These are phyloP conservation scores for Lepus europaeus DNA, from an alignment of 2,113 vertebrate species.

Conservation along the genomic window DNA sequence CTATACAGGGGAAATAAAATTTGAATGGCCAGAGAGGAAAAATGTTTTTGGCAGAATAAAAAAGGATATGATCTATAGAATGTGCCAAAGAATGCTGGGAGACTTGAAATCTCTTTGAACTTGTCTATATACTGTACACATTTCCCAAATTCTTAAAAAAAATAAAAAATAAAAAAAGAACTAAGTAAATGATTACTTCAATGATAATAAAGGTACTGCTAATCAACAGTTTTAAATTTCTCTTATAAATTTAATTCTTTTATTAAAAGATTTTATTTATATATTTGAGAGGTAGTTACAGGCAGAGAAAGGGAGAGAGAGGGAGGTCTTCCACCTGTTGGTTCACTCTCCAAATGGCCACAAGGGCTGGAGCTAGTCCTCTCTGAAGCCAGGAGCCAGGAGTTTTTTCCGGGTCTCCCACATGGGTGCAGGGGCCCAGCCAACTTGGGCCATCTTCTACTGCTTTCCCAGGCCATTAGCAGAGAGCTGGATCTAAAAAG, in stretches of 20 bases:
- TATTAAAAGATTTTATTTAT: too few species aligned
- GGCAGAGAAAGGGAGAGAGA: too few species aligned
- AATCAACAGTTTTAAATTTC: background rate
- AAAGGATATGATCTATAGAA: slow-evolving; percentile 46
- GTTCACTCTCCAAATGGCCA: too few species aligned
- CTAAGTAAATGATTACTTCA: background rate
- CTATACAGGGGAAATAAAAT: slow-evolving; percentile 54
- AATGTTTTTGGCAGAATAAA: slow-evolving; percentile 57
- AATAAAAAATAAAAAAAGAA: slow-evolving; percentile 31
- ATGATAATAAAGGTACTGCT: background rate
- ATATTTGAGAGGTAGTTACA: too few species aligned
- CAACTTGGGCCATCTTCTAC: too few species aligned
- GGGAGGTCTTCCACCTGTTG: too few species aligned
- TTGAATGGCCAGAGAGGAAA: slow-evolving; percentile 20
- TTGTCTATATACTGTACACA: slow-evolving; percentile 54
- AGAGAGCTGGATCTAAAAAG: too few species aligned
- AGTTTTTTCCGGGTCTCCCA: too few species aligned
- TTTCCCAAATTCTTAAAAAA: slow-evolving; percentile 43
- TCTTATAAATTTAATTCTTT: background rate
- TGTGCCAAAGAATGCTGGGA: slow-evolving; percentile 49
- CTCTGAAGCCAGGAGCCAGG: too few species aligned
- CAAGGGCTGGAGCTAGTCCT: too few species aligned
- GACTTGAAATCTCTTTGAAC: background rate
- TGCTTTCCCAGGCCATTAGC: too few species aligned
- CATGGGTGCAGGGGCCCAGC: too few species aligned